Base-by-base conservation (phyloP, 1,140 invertebrate genomes). In the Drepana arcuata region DNA sequence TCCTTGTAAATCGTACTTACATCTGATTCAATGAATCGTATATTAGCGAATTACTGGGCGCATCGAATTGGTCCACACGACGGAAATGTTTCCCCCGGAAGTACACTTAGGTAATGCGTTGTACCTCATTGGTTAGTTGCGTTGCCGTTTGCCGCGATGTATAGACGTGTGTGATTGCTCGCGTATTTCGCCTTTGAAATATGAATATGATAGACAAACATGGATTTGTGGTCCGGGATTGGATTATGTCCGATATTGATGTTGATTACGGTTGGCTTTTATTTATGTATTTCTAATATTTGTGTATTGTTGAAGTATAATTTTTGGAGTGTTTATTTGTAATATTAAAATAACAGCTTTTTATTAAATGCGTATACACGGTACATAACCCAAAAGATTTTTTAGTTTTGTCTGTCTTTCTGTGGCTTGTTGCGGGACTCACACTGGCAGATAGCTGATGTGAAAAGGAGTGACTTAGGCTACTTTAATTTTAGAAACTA, bases 11-110 rank as follows among this genome's bases (percentile, higher is more conserved):
- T n/a, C n/a, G n/a, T n/a, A n/a, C n/a, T n/a, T n/a, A n/a, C n/a
- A n/a, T n/a, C n/a, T n/a, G n/a, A n/a, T n/a, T n/a, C n/a, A n/a
- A n/a, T n/a, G n/a, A n/a, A n/a, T n/a, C n/a, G n/a, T n/a, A n/a
- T n/a, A n/a, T n/a, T n/a, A n/a, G n/a, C n/a, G n/a, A 34, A 24
- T 23, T 26, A 28, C 24, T 32, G n/a, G 38, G 34, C 55, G 44
- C 21, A 38, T 47, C 49, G 48, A 54, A 55, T 48, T 29, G 13
- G 21, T 18, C 41, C 29, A 39, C 37, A 42, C 36, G 42, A 46
- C 50, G 53, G 54, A 61, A 58, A 42, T 44, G 47, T 38, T 27
- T 28, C 24, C 30, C 16, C 36, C 55, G 62, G 62, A 62, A 61
- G 58, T 47, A 46, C 37, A 30, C 16, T 62, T 54, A 59, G 49